These are phyloP conservation scores for Anthoptus insignis DNA, from an alignment of 2,888 invertebrate species.

Conservation along the genomic window DNA sequence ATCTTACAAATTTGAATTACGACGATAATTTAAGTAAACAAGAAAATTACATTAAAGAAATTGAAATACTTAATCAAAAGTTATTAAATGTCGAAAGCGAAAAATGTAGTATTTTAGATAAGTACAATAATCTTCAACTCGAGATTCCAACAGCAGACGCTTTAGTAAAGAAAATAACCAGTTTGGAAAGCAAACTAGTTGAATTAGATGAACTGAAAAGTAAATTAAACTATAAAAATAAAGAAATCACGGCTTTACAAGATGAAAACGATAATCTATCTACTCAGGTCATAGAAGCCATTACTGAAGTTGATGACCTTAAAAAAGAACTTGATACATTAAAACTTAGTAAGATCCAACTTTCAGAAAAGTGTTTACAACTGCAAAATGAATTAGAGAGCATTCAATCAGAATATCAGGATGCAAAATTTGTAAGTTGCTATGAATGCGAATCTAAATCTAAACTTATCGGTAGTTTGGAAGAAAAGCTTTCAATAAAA, in stretches of 20 bases:
- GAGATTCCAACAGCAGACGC: conserved; percentile 64
- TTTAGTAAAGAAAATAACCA: conserved; percentile 62
- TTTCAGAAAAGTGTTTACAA: conserved; percentile 55
- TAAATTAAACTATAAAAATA: conserved; percentile 55
- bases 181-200: conserved; percentile 63
- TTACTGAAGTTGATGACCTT: conserved; percentile 84
- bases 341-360: conserved; percentile 56
- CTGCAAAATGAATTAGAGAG: conserved; percentile 53
- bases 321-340: conserved; percentile 67
- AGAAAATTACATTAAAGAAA: conserved; percentile 52
- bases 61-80: conserved; percentile 56
- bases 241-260: conserved; percentile 71
- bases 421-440: conserved; percentile 49
- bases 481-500: conserved; percentile 49
- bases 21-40: conserved; percentile 45
- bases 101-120: conserved; percentile 62
- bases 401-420: conserved; percentile 37
- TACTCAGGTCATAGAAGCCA: conserved; percentile 85
- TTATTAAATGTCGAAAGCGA: conserved; percentile 55
- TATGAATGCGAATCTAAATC: conserved; percentile 59
- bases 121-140: conserved; percentile 63
- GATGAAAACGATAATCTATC: conserved; percentile 85
- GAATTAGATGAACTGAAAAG: conserved; percentile 61
- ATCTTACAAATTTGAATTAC: conserved; percentile 52
- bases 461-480: conserved; percentile 53